These are phyloP conservation scores for Lochmaea capreae DNA, from an alignment of 2,888 invertebrate species.

Conservation along the genomic window DNA sequence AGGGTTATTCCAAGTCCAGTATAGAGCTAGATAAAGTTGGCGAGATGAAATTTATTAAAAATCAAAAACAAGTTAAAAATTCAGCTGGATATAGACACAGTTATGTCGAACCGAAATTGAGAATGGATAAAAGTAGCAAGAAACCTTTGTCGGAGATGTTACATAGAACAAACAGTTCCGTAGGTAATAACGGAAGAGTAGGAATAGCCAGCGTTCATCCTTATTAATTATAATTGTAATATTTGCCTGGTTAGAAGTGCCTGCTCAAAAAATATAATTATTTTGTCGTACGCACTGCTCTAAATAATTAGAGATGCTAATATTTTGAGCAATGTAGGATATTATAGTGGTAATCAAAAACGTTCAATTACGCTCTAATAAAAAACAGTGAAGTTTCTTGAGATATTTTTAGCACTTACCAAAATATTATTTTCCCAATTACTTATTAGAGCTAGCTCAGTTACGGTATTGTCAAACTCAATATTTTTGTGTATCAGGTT, in stretches of 20 bases:
- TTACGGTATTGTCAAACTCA: too few species aligned
- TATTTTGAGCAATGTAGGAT: too few species aligned
- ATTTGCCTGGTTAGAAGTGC: neutral
- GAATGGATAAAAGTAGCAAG: slow-evolving; percentile 58
- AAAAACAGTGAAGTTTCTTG: too few species aligned
- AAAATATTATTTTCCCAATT: too few species aligned
- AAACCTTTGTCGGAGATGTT: slow-evolving; percentile 61
- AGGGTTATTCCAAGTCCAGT: slow-evolving; percentile 62
- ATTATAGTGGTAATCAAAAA: too few species aligned
- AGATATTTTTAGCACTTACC: too few species aligned
- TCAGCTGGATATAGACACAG: slow-evolving; percentile 69
- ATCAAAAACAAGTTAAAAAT: slow-evolving; percentile 56
- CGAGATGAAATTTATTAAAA: slow-evolving; percentile 55
- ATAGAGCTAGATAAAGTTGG: slow-evolving; percentile 58
- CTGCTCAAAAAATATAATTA: too few species aligned
- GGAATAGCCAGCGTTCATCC: slow-evolving; percentile 65
- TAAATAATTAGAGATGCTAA: too few species aligned
- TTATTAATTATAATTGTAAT: slow-evolving; percentile 53
- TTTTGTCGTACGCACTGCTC: too few species aligned
- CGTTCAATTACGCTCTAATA: too few species aligned
- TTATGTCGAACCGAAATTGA: slow-evolving; percentile 74
- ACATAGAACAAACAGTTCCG: slow-evolving; percentile 63
- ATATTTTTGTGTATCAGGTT: too few species aligned
- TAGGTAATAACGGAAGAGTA: slow-evolving; percentile 63
- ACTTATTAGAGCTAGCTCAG: too few species aligned